Conservation (phyloP, 2,888 invertebrate species). For the Agriotes lineatus region DNA sequence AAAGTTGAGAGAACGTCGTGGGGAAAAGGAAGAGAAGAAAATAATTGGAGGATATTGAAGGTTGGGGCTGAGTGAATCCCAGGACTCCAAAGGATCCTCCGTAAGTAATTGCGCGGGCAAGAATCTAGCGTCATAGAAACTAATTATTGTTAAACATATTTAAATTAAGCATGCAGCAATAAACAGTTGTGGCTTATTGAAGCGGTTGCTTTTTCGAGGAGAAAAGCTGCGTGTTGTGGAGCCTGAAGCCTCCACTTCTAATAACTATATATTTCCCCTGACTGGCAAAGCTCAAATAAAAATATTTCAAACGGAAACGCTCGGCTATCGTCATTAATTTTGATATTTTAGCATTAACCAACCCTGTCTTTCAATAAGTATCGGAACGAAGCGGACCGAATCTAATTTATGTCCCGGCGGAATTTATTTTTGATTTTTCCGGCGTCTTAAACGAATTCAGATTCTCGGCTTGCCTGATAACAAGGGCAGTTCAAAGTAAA, state of each 20-base stretch:
- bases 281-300: neutral
- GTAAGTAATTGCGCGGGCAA: slow-evolving; percentile 14
- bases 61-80: slow-evolving; percentile 22
- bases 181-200: neutral
- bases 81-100: slow-evolving; percentile 1
- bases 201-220: neutral
- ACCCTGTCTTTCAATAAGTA: slow-evolving; percentile 1
- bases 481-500: too few relatives aligned
- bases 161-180: slow-evolving; percentile 10
- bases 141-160: slow-evolving; percentile 8
- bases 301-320: neutral
- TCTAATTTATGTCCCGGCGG: neutral
- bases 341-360: neutral
- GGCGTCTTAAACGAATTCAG: neutral
- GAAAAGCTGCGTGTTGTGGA: neutral
- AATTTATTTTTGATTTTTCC: neutral
- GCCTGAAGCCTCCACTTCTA: neutral
- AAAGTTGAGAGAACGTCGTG: slow-evolving; percentile 20
- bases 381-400: neutral
- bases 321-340: neutral
- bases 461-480: neutral
- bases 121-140: slow-evolving; percentile 10
- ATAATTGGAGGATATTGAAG: slow-evolving; percentile 27
- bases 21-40: slow-evolving; percentile 13
- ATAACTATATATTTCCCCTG: neutral